Conservation (phyloP, 2,797 vertebrate genomes). For the Heteromormyrus szaboi region DNA sequence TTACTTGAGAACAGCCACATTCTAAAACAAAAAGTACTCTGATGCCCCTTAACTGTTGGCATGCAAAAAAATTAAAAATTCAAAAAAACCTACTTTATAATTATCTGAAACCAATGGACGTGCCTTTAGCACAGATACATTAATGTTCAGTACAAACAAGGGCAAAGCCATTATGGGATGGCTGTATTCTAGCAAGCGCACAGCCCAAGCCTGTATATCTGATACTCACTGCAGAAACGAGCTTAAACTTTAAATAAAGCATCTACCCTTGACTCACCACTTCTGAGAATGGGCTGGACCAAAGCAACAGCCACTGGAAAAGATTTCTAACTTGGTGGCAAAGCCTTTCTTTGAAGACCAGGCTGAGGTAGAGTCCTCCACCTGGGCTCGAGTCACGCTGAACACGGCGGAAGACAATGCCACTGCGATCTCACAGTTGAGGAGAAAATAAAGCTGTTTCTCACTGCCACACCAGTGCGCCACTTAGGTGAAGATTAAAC, state of each 20-base stretch:
- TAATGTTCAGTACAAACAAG: not conserved
- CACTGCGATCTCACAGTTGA: not conserved
- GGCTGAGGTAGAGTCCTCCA: not conserved
- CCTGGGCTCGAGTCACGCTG: not conserved
- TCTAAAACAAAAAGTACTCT: not conserved
- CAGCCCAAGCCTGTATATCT: not conserved
- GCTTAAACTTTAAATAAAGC: not conserved
- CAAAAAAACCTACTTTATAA: not conserved
- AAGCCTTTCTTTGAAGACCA: not conserved
- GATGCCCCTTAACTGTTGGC: not conserved
- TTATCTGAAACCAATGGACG: not conserved
- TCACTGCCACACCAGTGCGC: not conserved
- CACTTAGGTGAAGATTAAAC: not conserved
- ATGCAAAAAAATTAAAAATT: not conserved
- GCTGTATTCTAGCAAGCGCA: not conserved
- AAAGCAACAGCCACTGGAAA: not conserved
- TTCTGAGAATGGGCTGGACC: not conserved
- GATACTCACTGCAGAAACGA: not conserved
- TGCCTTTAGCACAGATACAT: not conserved
- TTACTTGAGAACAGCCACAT: not conserved
- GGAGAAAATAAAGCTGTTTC: not conserved
- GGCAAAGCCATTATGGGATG: not conserved
- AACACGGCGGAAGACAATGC: not conserved
- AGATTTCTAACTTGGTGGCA: not conserved
- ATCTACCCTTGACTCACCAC: slow-evolving; percentile 5